Evolutionary conservation across 1,140 invertebrate genomes (phyloP).

Genomic region (Melipona quadrifasciata): DNA sequence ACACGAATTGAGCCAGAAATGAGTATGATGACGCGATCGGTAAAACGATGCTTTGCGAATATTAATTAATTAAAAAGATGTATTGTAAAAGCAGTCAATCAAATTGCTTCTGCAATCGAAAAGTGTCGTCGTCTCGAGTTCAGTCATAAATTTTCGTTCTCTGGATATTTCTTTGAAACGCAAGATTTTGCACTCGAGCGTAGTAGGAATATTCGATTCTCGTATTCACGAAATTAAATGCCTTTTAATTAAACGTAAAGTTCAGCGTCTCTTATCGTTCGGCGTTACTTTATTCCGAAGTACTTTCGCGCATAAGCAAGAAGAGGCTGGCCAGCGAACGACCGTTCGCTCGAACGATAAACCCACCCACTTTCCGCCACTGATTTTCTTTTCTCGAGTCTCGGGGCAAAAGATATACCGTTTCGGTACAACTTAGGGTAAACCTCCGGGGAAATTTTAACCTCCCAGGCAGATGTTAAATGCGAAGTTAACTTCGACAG

Average conservation of each 20-base stretch:
- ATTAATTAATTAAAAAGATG: no score
- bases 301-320: neutral
- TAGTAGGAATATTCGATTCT: no score
- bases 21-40: no score
- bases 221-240: no score
- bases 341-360: slow-evolving; percentile 50
- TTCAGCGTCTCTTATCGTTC: neutral
- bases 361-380: slow-evolving; percentile 12
- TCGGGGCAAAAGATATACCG: slow-evolving; percentile 67
- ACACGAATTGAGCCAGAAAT: no score
- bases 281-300: neutral
- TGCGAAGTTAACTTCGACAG: slow-evolving; percentile 76
- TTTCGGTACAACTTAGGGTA: slow-evolving; percentile 70
- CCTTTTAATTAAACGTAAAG: neutral
- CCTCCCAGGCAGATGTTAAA: slow-evolving; percentile 77
- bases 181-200: no score
- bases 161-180: no score
- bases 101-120: no score
- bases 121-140: no score
- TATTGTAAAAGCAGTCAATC: no score
- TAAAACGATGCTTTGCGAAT: no score
- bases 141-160: no score
- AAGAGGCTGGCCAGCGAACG: neutral
- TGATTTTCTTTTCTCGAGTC: slow-evolving; percentile 68
- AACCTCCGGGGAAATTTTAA: slow-evolving; percentile 80